Evolutionary conservation across 2,797 vertebrate species (phyloP).

Genomic region (Pygocentrus nattereri): DNA sequence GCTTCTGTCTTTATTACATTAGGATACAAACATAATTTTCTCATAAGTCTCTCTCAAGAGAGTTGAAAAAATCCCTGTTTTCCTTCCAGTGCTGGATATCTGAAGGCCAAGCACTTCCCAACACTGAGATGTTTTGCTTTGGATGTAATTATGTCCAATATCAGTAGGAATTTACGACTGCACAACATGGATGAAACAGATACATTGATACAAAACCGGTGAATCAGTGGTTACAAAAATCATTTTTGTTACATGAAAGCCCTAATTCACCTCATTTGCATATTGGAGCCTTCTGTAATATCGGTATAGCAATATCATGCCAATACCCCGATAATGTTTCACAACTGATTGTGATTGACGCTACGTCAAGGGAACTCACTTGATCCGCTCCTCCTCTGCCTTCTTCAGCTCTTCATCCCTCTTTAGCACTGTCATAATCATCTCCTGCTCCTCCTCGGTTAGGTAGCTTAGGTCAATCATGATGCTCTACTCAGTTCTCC

Average conservation of each 20-base stretch:
- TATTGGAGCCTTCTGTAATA: background rate
- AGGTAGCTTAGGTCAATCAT: slow-evolving; percentile 98
- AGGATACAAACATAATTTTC: slow-evolving; percentile 56
- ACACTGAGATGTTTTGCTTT: background rate
- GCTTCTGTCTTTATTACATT: slow-evolving; percentile 67
- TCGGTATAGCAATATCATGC: background rate
- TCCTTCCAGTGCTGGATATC: slow-evolving; percentile 36
- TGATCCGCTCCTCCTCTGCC: slow-evolving; percentile 89
- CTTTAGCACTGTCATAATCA: slow-evolving; percentile 90
- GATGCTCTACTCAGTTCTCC: slow-evolving; percentile 49
- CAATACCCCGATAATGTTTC: background rate
- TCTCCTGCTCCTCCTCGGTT: slow-evolving; percentile 92
- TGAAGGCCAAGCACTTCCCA: background rate
- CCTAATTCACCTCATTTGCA: too few species aligned
- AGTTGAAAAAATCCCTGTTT: slow-evolving; percentile 14
- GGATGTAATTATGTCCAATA: background rate
- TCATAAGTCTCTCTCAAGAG: slow-evolving; percentile 53
- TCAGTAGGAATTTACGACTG: background rate
- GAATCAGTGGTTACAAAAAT: too few species aligned
- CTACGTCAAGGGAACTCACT: slow-evolving; percentile 74
- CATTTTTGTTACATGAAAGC: too few species aligned
- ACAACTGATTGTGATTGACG: background rate
- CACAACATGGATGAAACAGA: background rate
- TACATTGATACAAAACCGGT: background rate
- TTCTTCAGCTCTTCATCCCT: slow-evolving; percentile 91